phyloP scores from a whole-genome alignment of 1,140 invertebrate species.

The Drosophila asahinai region DNA sequence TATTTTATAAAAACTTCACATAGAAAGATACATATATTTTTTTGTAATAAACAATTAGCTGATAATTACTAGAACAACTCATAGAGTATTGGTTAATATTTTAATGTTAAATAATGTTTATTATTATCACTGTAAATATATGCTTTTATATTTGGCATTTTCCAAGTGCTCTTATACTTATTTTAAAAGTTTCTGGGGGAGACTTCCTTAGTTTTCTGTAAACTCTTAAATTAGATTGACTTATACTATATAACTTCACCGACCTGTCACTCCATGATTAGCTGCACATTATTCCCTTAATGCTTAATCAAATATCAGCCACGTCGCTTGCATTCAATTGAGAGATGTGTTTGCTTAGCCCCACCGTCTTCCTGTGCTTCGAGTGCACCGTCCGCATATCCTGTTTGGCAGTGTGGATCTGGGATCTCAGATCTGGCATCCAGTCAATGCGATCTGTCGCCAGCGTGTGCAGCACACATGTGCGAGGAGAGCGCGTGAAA shows the following conservation, averaged over 20 bases:
- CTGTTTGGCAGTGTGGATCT: conserved; percentile 31
- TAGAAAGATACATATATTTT: no score
- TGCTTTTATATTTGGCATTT: no score
- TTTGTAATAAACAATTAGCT: neutral
- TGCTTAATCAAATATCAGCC: conserved; percentile 30
- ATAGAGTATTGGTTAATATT: no score
- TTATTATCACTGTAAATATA: no score
- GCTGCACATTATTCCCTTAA: conserved; percentile 15
- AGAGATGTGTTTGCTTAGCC: conserved; percentile 13
- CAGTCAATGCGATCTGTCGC: conserved; percentile 50
- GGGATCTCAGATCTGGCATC: conserved; percentile 2
- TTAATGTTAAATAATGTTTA: no score
- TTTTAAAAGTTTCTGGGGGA: neutral
- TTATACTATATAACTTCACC: neutral
- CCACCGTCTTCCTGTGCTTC: neutral
- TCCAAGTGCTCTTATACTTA: no score
- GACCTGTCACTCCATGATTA: conserved; percentile 4
- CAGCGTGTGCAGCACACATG: conserved; percentile 58
- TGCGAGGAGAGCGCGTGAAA: conserved; percentile 57
- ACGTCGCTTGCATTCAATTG: conserved; percentile 13
- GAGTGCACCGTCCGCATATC: conserved; percentile 59
- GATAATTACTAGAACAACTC: neutral
- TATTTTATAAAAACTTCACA: no score
- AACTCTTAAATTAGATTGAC: neutral
- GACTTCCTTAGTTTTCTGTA: no score